Evolutionary conservation across 1,140 invertebrate species (phyloP).

Genomic region (Gyrodactylus salaris): DNA sequence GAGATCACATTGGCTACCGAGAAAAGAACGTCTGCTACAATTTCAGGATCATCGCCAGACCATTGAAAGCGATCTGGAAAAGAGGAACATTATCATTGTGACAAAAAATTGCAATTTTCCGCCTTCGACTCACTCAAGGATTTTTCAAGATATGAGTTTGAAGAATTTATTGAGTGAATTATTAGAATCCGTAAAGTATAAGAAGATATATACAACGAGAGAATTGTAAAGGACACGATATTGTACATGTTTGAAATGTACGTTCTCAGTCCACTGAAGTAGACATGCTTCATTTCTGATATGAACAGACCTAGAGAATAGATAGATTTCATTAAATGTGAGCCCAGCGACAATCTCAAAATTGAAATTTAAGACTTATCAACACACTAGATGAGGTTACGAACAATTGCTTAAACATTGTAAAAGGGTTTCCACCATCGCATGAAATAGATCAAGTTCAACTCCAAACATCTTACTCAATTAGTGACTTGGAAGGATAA

Average conservation of each 20-base stretch:
- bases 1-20: conserved; percentile 20
- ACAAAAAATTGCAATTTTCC: too few relatives aligned
- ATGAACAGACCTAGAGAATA: conserved; percentile 16
- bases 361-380: too few relatives aligned
- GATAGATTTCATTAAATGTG: too few relatives aligned
- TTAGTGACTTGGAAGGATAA: too few relatives aligned
- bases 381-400: too few relatives aligned
- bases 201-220: conserved; percentile 19
- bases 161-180: neutral
- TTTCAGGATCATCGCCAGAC: conserved; percentile 18
- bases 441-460: too few relatives aligned
- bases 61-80: conserved; percentile 17
- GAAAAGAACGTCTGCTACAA: conserved; percentile 19
- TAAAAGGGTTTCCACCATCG: too few relatives aligned
- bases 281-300: conserved; percentile 21
- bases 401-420: too few relatives aligned
- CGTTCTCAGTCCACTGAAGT: conserved; percentile 16
- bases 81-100: too few relatives aligned
- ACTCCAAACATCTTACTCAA: too few relatives aligned
- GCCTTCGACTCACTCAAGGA: neutral
- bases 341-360: too few relatives aligned
- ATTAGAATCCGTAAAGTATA: conserved; percentile 16
- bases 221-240: conserved; percentile 17
- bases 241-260: conserved; percentile 19
- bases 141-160: neutral